A percentile compares a stretch with the other conserved stretches of the same genome.
Evolutionary conservation across 2,888 invertebrate species (phyloP).

Genomic region (Aphidoletes aphidimyza): DNA sequence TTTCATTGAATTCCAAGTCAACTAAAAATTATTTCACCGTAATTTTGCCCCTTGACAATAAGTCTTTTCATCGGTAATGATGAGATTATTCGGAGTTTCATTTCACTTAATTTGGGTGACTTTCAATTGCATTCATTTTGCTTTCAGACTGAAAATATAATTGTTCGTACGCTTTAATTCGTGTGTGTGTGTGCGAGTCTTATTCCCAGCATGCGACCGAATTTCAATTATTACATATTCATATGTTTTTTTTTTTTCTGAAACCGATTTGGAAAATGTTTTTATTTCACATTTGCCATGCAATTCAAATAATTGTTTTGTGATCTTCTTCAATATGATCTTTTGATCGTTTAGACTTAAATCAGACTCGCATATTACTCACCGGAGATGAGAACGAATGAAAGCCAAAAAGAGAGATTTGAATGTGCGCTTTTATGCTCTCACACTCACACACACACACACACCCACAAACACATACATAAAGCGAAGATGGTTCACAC

Average conservation of each 20-base stretch:
- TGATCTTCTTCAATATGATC: too few relatives aligned
- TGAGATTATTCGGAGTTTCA: background rate
- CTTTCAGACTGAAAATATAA: background rate
- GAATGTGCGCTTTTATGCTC: too few relatives aligned
- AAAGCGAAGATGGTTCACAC: too few relatives aligned
- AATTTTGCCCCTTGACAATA: too few relatives aligned
- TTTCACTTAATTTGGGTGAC: background rate
- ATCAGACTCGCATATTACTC: too few relatives aligned
- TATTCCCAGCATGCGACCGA: background rate
- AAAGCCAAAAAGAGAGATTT: background rate
- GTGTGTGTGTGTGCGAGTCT: background rate
- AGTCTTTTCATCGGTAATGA: too few relatives aligned
- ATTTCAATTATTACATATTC: constrained; percentile 9
- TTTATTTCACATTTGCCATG: background rate
- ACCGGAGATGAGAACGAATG: constrained; percentile 9
- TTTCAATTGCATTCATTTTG: constrained; percentile 6
- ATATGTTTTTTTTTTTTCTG: too few relatives aligned
- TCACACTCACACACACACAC: too few relatives aligned
- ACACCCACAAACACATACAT: too few relatives aligned
- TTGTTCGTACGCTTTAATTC: background rate
- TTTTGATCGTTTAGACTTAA: too few relatives aligned
- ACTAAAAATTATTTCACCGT: too few relatives aligned
- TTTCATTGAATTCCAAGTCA: too few relatives aligned
- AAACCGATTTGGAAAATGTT: background rate
- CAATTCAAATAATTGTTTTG: background rate